Evolutionary conservation across 2,888 invertebrate genomes (phyloP), one percentile per base, ranked within the genome.

Genomic region (Rhingia rostrata): DNA sequence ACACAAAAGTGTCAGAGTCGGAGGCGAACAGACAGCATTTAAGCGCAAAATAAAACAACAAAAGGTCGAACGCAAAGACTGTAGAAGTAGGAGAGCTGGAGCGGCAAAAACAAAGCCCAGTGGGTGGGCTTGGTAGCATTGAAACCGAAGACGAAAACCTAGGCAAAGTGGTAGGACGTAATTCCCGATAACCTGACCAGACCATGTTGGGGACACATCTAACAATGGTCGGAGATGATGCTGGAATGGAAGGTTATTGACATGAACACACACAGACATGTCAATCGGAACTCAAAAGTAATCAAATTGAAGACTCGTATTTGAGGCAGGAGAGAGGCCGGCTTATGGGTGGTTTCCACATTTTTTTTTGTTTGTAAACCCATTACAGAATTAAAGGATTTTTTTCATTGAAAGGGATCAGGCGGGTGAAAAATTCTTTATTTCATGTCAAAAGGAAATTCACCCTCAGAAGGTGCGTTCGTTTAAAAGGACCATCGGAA

Each of bases 1-100:
- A 51, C 63, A 64, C 49, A 56, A 22, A 74, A 69, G 74, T 75
- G 58, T 61, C 43, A n/a, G 35, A 45, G 60, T 43, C 6, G 9
- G 56, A 41, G 35, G 54, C 22, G 58, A 32, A 33, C 49, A 61
- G 45, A 39, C n/a, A 9, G 14, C 32, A 45, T 39, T 53, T 22
- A 22, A 66, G 32, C 66, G 67, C 43, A 61, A 72, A 74, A 49
- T 2, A 4, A 4, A 10, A 10, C 9, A 4, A 22, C 49, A 30
- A 49, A 30, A 81, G 63, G 75, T 60, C 60, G 69, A 81, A 53
- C 53, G 70, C 58, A 75, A 81, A 63, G 45, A 22, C 22, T 22
- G 2, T 22, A 22, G 22, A 22, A 22, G 2, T 22, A 2, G 22
- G 22, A 2, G 22, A 2, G 1, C 22, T 22, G 22, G 22, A 22